phyloP scores from a whole-genome alignment of 2,113 vertebrate genomes.

The Cyanistes caeruleus region DNA sequence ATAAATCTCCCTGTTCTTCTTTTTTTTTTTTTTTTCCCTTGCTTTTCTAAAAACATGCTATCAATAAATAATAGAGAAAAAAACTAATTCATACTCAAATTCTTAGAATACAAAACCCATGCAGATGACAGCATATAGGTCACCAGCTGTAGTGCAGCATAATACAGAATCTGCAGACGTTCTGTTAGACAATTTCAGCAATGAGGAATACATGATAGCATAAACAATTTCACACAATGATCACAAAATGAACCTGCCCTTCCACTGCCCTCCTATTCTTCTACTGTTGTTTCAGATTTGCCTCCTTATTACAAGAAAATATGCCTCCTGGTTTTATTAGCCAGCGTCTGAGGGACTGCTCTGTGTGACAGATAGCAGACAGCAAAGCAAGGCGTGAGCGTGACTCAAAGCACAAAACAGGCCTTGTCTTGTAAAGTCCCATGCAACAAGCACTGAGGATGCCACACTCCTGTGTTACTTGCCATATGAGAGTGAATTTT shows the following conservation, averaged over 20 bases:
- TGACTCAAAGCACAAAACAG: not conserved
- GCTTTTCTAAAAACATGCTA: slow-evolving; percentile 33
- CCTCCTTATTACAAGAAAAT: slow-evolving; percentile 20
- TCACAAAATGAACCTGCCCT: slow-evolving; percentile 57
- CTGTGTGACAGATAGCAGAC: not conserved
- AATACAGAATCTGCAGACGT: slow-evolving; percentile 47
- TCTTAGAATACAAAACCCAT: slow-evolving; percentile 1
- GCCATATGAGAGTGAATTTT: not conserved
- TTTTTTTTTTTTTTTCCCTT: accelerated
- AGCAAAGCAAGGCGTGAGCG: not conserved
- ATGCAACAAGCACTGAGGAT: not conserved
- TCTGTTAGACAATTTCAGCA: slow-evolving; percentile 34
- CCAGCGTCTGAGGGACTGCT: not conserved
- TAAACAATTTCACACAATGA: slow-evolving; percentile 54
- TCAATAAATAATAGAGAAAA: slow-evolving; percentile 49
- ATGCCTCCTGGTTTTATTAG: not conserved
- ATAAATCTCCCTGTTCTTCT: slow-evolving; percentile 23
- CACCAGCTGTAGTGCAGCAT: slow-evolving; percentile 42
- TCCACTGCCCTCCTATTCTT: slow-evolving; percentile 37
- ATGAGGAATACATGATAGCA: slow-evolving; percentile 23
- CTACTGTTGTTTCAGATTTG: slow-evolving; percentile 23
- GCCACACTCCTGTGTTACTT: not conserved
- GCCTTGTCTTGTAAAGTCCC: not conserved
- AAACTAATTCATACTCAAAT: slow-evolving; percentile 43
- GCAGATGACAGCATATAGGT: slow-evolving; percentile 64